Conservation (phyloP, 2,888 invertebrate species). For the Bembecia ichneumoniformis region DNA sequence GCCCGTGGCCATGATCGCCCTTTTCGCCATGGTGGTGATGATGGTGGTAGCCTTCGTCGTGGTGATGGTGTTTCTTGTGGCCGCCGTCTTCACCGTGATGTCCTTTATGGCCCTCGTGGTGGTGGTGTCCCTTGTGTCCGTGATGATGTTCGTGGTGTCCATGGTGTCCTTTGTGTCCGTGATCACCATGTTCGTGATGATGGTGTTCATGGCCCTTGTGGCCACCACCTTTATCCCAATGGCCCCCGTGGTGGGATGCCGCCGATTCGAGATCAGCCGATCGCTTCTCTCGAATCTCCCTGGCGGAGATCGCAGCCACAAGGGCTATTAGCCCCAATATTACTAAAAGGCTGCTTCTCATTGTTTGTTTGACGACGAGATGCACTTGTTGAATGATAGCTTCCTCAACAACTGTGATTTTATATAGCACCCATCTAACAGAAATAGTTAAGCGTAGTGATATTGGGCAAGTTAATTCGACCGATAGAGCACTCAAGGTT, state of each 20-base stretch:
- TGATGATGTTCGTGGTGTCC: conserved; percentile 76
- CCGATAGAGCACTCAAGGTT: conserved; percentile 47
- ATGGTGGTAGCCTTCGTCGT: conserved; percentile 76
- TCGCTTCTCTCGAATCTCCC: conserved; percentile 63
- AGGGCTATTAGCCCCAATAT: conserved; percentile 60
- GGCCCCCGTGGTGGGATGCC: conserved; percentile 42
- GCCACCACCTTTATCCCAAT: conserved; percentile 71
- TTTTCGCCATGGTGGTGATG: conserved; percentile 76
- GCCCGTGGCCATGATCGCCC: conserved; percentile 72
- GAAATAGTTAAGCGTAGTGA: conserved; percentile 5
- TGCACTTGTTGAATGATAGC: conserved; percentile 50
- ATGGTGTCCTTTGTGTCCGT: conserved; percentile 79
- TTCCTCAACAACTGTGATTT: conserved; percentile 40
- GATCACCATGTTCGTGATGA: conserved; percentile 74
- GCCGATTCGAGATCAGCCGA: conserved; percentile 69
- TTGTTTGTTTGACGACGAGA: conserved; percentile 32
- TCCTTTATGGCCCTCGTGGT: conserved; percentile 75
- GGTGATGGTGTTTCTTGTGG: conserved; percentile 76
- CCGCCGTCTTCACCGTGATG: conserved; percentile 75
- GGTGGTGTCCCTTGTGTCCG: conserved; percentile 78
- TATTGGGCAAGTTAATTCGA: conserved; percentile 33
- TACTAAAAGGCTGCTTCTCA: conserved; percentile 46
- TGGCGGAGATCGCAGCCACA: conserved; percentile 54
- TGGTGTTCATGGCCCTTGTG: conserved; percentile 76
- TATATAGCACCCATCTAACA: conserved; percentile 39